These are phyloP conservation scores for Bungarus multicinctus DNA, from an alignment of 2,113 vertebrate species.

Conservation along the genomic window DNA sequence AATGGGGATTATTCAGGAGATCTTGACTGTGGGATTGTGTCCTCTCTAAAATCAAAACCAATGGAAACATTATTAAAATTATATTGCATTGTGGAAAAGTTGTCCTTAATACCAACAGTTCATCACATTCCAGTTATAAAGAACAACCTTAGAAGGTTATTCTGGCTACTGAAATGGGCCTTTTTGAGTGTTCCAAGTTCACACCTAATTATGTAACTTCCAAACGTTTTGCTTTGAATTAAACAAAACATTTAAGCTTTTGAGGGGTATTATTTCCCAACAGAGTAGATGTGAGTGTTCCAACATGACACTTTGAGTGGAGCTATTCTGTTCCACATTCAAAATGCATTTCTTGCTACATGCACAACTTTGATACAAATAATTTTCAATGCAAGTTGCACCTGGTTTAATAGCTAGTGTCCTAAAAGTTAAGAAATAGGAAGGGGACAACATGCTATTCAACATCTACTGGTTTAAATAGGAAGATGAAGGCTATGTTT, in stretches of 20 bases:
- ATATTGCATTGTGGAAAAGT: not conserved
- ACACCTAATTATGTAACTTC: constrained; percentile 35
- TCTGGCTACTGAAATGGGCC: not conserved
- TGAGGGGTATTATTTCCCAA: not conserved
- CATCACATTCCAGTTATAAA: not conserved
- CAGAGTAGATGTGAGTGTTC: not conserved
- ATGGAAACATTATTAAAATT: not conserved
- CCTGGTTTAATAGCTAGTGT: not conserved
- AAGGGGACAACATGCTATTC: not conserved
- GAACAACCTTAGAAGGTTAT: constrained; percentile 11
- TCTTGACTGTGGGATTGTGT: not conserved
- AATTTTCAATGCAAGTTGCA: not conserved
- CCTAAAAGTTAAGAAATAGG: not conserved
- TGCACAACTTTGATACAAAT: not conserved
- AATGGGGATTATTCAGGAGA: not conserved
- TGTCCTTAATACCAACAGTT: not conserved
- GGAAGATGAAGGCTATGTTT: not conserved
- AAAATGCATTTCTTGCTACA: not conserved
- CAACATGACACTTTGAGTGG: not conserved
- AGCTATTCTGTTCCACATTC: not conserved
- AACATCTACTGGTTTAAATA: constrained; percentile 8
- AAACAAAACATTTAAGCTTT: not conserved
- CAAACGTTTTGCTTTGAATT: not conserved
- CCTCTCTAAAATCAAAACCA: not conserved
- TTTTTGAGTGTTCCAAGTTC: constrained; percentile 38